phyloP scores from a whole-genome alignment of 30 jellyfish, hydroid and myxozoan genomes.

The Pelagia noctiluca region DNA sequence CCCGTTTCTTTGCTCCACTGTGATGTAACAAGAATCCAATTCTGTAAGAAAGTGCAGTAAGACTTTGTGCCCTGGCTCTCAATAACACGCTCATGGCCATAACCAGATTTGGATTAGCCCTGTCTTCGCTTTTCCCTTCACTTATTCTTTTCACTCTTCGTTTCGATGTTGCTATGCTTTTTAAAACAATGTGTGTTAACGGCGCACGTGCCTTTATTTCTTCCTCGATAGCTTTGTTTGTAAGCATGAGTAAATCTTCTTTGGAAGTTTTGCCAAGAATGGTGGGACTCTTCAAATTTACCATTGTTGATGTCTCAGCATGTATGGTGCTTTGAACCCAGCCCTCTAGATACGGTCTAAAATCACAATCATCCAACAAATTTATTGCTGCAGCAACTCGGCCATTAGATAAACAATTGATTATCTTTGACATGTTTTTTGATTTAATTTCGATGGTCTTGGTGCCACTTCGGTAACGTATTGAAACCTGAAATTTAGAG shows the following conservation, averaged over 20 bases:
- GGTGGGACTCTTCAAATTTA: conserved; percentile 18
- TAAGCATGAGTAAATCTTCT: conserved; percentile 4
- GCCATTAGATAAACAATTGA: conserved; percentile 6
- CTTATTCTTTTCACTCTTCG: conserved; percentile 1
- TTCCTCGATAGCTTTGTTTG: neutral
- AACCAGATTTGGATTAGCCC: neutral
- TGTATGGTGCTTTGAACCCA: conserved; percentile 11
- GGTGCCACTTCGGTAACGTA: conserved; percentile 14
- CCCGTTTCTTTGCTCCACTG: conserved; percentile 45
- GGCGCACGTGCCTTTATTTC: conserved; percentile 27
- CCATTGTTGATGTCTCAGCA: conserved; percentile 16
- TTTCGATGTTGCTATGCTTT: neutral
- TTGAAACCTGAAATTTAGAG: neutral
- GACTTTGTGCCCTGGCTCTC: conserved; percentile 24
- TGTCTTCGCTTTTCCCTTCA: neutral
- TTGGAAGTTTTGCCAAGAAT: conserved; percentile 4
- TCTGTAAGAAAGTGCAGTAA: conserved; percentile 28
- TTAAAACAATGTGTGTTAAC: neutral
- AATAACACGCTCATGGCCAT: conserved; percentile 15
- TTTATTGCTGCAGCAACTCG: neutral
- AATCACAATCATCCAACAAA: neutral
- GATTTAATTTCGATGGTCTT: neutral
- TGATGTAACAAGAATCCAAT: conserved; percentile 17
- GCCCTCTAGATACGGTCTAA: neutral
- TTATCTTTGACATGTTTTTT: neutral